Percentiles rank a stretch among this genome's conserved stretches.
Conservation (phyloP, 2,113 vertebrate genomes). For the Erythrolamprus reginae region DNA sequence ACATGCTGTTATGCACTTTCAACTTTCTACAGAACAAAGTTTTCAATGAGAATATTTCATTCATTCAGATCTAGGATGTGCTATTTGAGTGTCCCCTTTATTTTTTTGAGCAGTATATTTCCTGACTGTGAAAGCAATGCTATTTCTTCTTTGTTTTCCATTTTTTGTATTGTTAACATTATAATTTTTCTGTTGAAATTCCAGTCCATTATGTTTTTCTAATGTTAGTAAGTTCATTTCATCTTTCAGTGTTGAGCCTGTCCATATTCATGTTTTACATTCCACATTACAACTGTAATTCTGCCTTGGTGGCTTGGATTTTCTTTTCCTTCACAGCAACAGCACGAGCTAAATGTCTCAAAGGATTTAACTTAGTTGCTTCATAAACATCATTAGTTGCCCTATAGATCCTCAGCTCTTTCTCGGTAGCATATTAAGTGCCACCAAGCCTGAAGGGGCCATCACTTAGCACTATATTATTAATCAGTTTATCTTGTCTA, state of each 20-base stretch:
- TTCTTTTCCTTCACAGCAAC: neutral
- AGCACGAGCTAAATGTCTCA: neutral
- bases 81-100: too few species aligned
- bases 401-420: neutral
- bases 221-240: neutral
- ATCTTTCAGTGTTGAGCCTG: neutral
- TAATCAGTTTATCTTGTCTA: neutral
- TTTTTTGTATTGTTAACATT: neutral
- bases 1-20: too few species aligned
- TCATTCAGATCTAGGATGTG: too few species aligned
- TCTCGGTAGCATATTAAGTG: neutral
- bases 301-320: neutral
- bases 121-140: neutral
- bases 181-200: neutral
- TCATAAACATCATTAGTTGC: neutral
- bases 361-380: neutral
- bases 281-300: neutral
- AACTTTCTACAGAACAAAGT: too few species aligned
- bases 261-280: neutral
- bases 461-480: neutral
- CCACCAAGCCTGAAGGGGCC: neutral
- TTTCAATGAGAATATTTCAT: too few species aligned
- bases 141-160: neutral
- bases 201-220: neutral
- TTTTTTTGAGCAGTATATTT: too few species aligned